A percentile compares a stretch with the other conserved stretches of the same genome.
These are phyloP conservation scores for Delphinapterus leucas DNA, from an alignment of 2,113 vertebrate species.

Conservation along the genomic window DNA sequence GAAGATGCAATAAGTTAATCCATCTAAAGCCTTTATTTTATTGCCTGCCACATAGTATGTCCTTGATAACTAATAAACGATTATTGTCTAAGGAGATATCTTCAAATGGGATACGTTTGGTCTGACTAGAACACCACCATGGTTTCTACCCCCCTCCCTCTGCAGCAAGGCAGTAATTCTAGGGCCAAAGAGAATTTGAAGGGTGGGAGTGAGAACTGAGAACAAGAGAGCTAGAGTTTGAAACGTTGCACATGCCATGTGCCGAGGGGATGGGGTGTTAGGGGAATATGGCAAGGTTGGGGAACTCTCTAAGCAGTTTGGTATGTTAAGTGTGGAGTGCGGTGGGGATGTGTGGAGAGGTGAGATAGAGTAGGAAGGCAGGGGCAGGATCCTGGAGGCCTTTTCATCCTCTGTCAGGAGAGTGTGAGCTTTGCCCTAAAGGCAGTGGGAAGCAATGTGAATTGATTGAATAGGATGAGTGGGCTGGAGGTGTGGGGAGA, in stretches of 20 bases:
- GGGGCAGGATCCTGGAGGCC: not conserved
- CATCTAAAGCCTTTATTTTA: not conserved
- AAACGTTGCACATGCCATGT: not conserved
- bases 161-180: not conserved
- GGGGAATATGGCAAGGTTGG: not conserved
- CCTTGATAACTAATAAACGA: not conserved
- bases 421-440: not conserved
- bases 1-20: not conserved
- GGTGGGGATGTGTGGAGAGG: not conserved
- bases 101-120: not conserved
- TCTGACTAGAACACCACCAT: accelerated
- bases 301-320: not conserved
- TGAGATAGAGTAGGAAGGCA: not conserved
- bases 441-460: not conserved
- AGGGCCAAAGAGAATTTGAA: not conserved
- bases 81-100: not conserved
- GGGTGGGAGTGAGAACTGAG: not conserved
- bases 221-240: not conserved
- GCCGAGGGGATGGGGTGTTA: not conserved
- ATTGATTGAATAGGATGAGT: not conserved
- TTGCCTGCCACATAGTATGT: not conserved
- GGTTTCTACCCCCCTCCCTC: not conserved
- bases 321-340: not conserved
- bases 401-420: not conserved
- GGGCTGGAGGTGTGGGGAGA: not conserved